Evolutionary conservation across 1,140 invertebrate genomes (phyloP), one percentile per base, ranked within the genome.

Genomic region (Leptopilina clavipes): DNA sequence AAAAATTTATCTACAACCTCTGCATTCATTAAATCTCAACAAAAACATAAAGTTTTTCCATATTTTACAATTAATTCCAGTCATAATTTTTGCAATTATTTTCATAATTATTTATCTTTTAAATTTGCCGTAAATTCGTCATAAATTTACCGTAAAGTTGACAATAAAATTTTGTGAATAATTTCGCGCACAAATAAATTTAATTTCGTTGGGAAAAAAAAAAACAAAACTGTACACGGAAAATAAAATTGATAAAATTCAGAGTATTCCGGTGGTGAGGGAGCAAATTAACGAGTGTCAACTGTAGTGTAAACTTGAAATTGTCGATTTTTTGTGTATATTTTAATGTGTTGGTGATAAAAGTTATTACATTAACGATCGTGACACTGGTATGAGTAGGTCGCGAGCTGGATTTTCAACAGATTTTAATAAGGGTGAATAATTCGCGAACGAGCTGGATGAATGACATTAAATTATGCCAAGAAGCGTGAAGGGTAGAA

Each of bases 401-500:
- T 81, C 75, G 77, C 77, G 79, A 78, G 81, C 75, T 77, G 72
- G 79, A 82, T 87, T 88, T 87, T 88, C 86, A 86, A 83, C 83
- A 83, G 86, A 87, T 88, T 89, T 89, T 88, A 88, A 88, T 89
- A 88, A 86, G 81, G 80, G 81, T 82, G 77, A 77, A 79, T 86
- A 84, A 86, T 82, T 81, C 83, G 81, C 82, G 76, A 85, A 85
- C 84, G 83, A 85, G 81, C 72, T 79, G 84, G 85, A 89, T 89
- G 87, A 89, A 89, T 89, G 87, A 89, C 87, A 86, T 89, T 88
- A 87, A 89, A 89, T 89, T 88, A 87, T 85, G 84, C 78, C 74
- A 79, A 81, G 82, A 56, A 74, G 76, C 70, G 52, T 73, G 72
- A 78, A 72, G 76, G 54, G 25, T 79, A 17, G 44, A 0, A 43